Base-by-base conservation (phyloP, 64 coral and sea anemone genomes). In the Trachythela sp. region DNA sequence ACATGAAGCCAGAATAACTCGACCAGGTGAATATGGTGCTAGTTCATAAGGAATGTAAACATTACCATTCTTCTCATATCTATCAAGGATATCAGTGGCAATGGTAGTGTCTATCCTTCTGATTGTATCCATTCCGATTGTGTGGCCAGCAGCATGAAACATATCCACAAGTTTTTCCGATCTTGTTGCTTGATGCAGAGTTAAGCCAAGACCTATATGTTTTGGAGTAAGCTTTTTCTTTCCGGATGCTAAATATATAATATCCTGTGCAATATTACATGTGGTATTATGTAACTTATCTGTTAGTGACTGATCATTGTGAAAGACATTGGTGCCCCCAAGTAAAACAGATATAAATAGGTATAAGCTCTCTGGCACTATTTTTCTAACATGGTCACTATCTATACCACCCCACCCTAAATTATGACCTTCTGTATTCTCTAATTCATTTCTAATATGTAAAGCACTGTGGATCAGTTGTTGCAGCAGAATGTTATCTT, bases 341-440 rank as follows among this genome's bases (percentile, higher is more conserved):
- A 72, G 33, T 0, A 72, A 72, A 22, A 72, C 29, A 24, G 24
- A 35, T 22, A 72, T 72, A 35, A 72, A 72, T 27, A 72, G 68
- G 68, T 72, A 72, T 26, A 72, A 72, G 29, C 68, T 29, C n/a
- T 72, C 33, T 72, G 68, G 68, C 33, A 72, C 11, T 31, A 72
- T 72, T 72, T 72, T 26, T 27, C 0, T 72, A 31, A 72, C 68
- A 72, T 72, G 68, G 13, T 72, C 68, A 27, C 33, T 72, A 9
- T 72, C 68, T 72, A 72, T 72, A 72, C 68, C 68, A 72, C n/a
- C 33, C 68, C 68, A 72, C 68, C 68, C 68, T 24, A 26, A 72
- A 13, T 72, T 72, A 35, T 72, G 68, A 72, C 68, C 68, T 72
- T 27, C 3, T 1, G 9, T n/a, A 27, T 72, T 72, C 29, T 72